phyloP scores from a whole-genome alignment of 1,140 invertebrate genomes.

The Pseudomyrmex concolor region DNA sequence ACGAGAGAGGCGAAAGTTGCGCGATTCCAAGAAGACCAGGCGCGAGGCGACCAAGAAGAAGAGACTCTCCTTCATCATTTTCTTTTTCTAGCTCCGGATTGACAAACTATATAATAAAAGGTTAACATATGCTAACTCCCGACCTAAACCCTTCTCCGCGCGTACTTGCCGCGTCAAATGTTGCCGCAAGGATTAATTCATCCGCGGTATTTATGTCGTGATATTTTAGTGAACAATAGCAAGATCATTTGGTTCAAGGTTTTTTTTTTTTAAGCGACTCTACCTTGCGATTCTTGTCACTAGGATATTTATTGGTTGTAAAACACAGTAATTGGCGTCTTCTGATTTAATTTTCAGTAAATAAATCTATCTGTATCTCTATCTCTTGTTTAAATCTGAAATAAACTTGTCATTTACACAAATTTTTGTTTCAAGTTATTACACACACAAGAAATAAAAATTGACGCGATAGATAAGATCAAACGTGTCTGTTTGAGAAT shows the following conservation, averaged over 20 bases:
- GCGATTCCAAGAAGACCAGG: constrained; percentile 54
- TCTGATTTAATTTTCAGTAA: too few species aligned
- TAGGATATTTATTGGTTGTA: too few species aligned
- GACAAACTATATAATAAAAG: constrained; percentile 63
- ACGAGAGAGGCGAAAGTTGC: constrained; percentile 71
- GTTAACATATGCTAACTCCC: constrained; percentile 71
- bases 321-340: too few species aligned
- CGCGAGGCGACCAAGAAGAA: neutral
- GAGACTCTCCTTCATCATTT: constrained; percentile 52
- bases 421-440: too few species aligned
- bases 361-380: too few species aligned
- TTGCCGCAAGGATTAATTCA: constrained; percentile 57
- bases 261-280: neutral
- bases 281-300: too few species aligned
- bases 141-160: constrained; percentile 45
- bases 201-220: constrained; percentile 67
- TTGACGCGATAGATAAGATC: too few species aligned
- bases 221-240: constrained; percentile 73
- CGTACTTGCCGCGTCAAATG: constrained; percentile 60
- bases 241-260: constrained; percentile 46
- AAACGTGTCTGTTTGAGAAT: too few species aligned
- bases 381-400: too few species aligned
- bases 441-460: too few species aligned
- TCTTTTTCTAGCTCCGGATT: constrained; percentile 33
- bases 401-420: too few species aligned